A percentile compares a stretch with the other conserved stretches of the same genome.
phyloP scores from a whole-genome alignment of 35 echinoderm and acorn worm genomes.

The Nesometra sesokonis region DNA sequence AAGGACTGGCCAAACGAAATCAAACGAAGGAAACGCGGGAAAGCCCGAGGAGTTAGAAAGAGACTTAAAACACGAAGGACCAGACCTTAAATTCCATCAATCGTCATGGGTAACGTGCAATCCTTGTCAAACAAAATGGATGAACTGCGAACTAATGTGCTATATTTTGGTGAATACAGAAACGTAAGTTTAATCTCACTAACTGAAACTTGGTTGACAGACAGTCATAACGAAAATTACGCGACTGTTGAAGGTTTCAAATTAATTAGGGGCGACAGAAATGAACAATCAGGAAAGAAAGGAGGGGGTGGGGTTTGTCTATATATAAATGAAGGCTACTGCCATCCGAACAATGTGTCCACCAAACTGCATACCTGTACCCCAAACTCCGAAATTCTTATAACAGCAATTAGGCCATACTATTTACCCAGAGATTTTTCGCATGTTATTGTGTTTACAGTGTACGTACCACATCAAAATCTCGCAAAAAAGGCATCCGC shows the following conservation, averaged over 20 bases:
- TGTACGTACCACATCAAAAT: constrained; percentile 10
- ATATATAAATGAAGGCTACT: constrained; percentile 19
- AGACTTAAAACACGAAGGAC: background rate
- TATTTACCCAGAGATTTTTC: constrained; percentile 16
- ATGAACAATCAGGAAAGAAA: background rate
- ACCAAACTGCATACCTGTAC: constrained; percentile 5
- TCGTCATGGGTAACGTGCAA: constrained; percentile 10
- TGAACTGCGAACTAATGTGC: background rate
- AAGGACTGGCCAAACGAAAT: background rate
- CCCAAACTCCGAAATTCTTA: background rate
- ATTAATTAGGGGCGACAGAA: constrained; percentile 6
- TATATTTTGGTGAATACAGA: background rate
- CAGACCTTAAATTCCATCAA: background rate
- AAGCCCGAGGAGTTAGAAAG: constrained; percentile 1
- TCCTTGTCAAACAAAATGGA: constrained; percentile 20
- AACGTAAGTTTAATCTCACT: constrained; percentile 6
- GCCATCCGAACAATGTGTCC: constrained; percentile 17
- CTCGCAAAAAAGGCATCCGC: constrained; percentile 3
- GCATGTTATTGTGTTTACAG: background rate
- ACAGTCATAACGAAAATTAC: background rate
- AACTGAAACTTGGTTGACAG: constrained; percentile 24
- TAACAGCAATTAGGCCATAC: background rate
- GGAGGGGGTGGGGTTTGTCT: constrained; percentile 14
- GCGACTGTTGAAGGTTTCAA: constrained; percentile 11
- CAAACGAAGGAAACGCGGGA: background rate